Conservation (phyloP, 2,113 vertebrate species). For the Rhadina sibilatrix region DNA sequence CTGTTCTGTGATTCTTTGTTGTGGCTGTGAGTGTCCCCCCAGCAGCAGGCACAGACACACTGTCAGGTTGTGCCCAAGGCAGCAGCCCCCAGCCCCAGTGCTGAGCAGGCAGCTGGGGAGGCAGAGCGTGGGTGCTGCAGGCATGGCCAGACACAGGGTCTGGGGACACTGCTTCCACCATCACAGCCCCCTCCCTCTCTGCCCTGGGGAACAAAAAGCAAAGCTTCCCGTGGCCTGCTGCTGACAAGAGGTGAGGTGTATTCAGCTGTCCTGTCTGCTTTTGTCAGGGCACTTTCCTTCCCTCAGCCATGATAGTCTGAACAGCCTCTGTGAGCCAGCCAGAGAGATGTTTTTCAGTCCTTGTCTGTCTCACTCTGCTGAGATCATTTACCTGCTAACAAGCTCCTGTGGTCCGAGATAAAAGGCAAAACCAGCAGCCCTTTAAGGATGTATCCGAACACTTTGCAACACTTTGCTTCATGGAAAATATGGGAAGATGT, state of each 20-base stretch:
- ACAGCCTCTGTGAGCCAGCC: background rate
- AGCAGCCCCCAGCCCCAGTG: background rate
- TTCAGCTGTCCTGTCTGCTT: background rate
- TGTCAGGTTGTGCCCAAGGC: background rate
- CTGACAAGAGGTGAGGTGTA: background rate
- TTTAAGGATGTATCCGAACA: background rate
- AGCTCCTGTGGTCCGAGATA: background rate
- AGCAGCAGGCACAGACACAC: background rate
- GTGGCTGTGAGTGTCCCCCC: background rate
- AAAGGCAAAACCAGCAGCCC: background rate
- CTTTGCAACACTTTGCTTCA: background rate
- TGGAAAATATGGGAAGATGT: background rate
- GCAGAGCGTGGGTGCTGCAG: background rate
- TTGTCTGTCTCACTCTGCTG: background rate
- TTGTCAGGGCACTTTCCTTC: background rate
- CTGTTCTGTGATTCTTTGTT: background rate
- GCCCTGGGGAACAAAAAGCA: background rate
- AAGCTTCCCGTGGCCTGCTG: background rate
- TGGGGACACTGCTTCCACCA: background rate
- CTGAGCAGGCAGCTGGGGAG: background rate
- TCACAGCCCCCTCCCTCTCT: background rate
- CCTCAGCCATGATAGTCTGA: background rate
- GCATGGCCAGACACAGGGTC: fast-evolving
- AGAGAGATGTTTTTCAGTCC: background rate
- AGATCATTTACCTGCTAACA: slow-evolving; percentile 13